phyloP scores from a whole-genome alignment of 35 echinoderm and acorn worm genomes.

The Stichopus chloronotus region DNA sequence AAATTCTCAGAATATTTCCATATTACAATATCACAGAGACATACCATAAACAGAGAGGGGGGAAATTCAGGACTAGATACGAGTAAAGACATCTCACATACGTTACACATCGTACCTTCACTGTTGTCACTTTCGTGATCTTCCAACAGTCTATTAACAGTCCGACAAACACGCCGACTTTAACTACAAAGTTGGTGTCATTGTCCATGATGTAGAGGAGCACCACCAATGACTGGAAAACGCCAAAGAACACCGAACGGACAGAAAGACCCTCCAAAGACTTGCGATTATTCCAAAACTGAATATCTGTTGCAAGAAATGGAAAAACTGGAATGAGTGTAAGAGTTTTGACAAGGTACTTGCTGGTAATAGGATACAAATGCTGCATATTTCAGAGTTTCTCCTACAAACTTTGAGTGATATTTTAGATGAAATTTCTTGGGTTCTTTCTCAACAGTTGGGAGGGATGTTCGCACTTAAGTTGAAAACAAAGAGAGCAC shows the following conservation, averaged over 20 bases:
- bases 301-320: constrained; percentile 78
- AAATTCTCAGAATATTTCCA: too few relatives aligned
- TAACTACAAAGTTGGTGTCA: constrained; percentile 98
- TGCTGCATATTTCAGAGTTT: too few relatives aligned
- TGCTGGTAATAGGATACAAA: too few relatives aligned
- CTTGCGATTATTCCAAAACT: constrained; percentile 99
- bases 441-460: background rate
- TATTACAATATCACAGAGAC: too few relatives aligned
- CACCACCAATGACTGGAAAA: constrained; percentile 97
- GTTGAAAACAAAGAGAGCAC: too few relatives aligned
- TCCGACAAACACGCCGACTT: constrained; percentile 90
- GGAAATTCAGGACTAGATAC: too few relatives aligned
- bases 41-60: too few relatives aligned
- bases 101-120: constrained; percentile 64
- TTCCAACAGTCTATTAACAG: constrained; percentile 97
- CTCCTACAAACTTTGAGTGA: too few relatives aligned
- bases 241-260: constrained; percentile 97
- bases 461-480: too few relatives aligned
- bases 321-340: background rate
- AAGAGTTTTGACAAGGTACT: background rate
- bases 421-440: constrained; percentile 3
- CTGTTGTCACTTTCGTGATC: constrained; percentile 94
- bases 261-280: constrained; percentile 96
- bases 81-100: too few relatives aligned
- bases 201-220: constrained; percentile 97